Percentiles rank a stretch among this genome's conserved stretches.
Conservation (phyloP, 2,797 vertebrate genomes). For the Acridotheres tristis region DNA sequence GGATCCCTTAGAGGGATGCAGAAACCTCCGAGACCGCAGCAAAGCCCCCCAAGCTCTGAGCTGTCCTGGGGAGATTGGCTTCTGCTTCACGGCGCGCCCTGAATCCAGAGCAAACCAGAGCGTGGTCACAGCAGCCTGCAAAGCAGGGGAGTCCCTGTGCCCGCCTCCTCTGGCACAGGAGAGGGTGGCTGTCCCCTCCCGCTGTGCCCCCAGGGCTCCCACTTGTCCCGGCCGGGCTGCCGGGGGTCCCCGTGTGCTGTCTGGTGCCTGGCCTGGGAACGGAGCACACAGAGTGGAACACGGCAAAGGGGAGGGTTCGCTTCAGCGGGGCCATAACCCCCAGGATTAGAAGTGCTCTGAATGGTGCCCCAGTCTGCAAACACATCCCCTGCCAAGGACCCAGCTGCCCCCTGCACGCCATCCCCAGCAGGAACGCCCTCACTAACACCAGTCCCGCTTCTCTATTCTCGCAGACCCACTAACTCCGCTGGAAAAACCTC, state of each 20-base stretch:
- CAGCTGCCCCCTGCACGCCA: background rate
- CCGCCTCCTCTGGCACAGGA: background rate
- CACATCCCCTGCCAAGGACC: background rate
- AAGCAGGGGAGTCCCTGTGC: background rate
- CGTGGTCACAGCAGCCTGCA: background rate
- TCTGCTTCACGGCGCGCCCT: fast-evolving
- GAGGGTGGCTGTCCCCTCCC: background rate
- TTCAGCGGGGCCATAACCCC: fast-evolving
- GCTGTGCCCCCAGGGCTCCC: background rate
- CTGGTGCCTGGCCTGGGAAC: background rate
- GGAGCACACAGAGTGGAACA: background rate
- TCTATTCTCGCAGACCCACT: background rate
- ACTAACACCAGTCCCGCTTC: background rate
- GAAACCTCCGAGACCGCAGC: background rate
- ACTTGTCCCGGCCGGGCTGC: fast-evolving
- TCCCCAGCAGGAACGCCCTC: background rate
- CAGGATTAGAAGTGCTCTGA: background rate
- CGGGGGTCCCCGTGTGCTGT: fast-evolving
- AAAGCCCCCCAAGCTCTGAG: fast-evolving
- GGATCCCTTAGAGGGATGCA: background rate
- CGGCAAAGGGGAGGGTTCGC: fast-evolving
- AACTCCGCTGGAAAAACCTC: fast-evolving
- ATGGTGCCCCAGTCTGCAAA: fast-evolving
- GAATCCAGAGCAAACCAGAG: background rate
- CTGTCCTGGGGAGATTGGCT: background rate